phyloP scores from a whole-genome alignment of 2,888 invertebrate genomes.

The Saturnia japonica region DNA sequence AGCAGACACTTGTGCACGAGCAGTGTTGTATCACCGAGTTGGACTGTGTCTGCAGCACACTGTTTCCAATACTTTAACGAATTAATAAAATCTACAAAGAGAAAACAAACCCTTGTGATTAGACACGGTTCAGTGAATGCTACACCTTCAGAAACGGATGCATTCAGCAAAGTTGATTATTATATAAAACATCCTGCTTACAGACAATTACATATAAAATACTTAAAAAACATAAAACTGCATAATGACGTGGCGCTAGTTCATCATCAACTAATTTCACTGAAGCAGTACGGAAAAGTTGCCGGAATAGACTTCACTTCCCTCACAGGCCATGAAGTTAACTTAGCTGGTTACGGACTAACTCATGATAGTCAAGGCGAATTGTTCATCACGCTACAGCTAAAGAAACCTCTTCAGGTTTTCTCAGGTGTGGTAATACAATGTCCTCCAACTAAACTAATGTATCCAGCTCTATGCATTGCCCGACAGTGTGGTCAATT shows the following conservation, averaged over 20 bases:
- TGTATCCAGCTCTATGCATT: background rate
- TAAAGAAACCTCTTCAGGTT: background rate
- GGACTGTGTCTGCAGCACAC: background rate
- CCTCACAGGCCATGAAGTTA: background rate
- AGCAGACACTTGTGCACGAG: background rate
- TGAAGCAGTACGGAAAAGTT: background rate
- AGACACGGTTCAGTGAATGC: conserved; percentile 3
- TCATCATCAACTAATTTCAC: background rate
- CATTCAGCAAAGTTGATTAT: background rate
- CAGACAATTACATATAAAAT: background rate
- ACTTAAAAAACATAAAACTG: background rate
- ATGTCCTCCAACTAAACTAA: background rate
- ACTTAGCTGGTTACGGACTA: background rate
- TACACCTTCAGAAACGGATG: background rate
- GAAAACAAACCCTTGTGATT: background rate
- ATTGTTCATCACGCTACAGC: background rate
- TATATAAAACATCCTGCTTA: conserved; percentile 2
- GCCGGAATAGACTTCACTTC: background rate
- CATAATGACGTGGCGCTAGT: background rate
- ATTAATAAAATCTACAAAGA: background rate
- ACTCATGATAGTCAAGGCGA: background rate
- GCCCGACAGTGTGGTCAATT: background rate
- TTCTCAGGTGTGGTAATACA: background rate
- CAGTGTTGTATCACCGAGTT: background rate
- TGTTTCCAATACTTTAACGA: background rate